A percentile compares a stretch with the other conserved stretches of the same genome.
These are phyloP conservation scores for Bombyx mandarina DNA, from an alignment of 1,140 invertebrate species.

Conservation along the genomic window DNA sequence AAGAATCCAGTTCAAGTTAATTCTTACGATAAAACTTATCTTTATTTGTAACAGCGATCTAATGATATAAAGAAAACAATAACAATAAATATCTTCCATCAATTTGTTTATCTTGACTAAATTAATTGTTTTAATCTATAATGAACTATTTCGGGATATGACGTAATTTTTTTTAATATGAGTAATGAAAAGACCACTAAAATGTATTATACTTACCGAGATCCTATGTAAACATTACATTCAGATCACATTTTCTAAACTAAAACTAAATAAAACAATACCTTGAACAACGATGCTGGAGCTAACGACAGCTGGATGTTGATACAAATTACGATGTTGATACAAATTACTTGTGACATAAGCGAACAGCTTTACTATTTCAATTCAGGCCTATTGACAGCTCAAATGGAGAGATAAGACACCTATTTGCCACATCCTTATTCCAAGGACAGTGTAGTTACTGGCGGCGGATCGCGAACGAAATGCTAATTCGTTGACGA, in stretches of 20 bases:
- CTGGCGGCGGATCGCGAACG: slow-evolving; percentile 35
- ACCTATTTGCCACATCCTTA: slow-evolving; percentile 51
- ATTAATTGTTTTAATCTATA: no score
- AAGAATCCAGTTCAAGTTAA: no score
- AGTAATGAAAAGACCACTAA: background rate
- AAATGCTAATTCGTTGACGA: slow-evolving; percentile 57
- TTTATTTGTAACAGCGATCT: no score
- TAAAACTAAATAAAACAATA: slow-evolving; percentile 1
- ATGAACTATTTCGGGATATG: no score
- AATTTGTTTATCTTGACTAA: no score
- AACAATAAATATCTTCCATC: no score
- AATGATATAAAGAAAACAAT: no score
- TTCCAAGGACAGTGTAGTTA: slow-evolving; percentile 49
- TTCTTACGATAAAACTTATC: no score
- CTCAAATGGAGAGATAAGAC: slow-evolving; percentile 36
- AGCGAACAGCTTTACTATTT: slow-evolving; percentile 9
- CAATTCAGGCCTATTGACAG: slow-evolving; percentile 13
- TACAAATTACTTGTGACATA: slow-evolving; percentile 6
- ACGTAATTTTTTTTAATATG: no score
- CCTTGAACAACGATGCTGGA: background rate
- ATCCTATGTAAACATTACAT: background rate
- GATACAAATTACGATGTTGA: background rate
- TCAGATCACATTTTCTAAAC: background rate
- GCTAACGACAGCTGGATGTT: background rate
- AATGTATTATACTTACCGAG: background rate